phyloP scores from a whole-genome alignment of 2,797 vertebrate genomes.

The Harpagifer antarcticus region DNA sequence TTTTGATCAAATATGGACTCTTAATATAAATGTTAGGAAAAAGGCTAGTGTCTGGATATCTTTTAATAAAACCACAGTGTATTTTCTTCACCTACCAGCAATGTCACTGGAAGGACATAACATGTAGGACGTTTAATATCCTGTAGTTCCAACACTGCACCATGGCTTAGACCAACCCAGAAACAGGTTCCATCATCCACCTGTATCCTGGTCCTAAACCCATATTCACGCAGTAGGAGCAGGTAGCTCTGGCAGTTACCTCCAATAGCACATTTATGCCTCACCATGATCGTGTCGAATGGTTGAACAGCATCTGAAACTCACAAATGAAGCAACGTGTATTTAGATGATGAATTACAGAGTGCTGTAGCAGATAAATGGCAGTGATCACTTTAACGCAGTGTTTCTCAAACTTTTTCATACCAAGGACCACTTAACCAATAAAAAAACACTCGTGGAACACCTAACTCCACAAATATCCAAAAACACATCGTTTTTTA shows the following conservation, averaged over 20 bases:
- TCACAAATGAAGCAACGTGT: not conserved
- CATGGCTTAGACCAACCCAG: not conserved
- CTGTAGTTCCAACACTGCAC: too few species aligned
- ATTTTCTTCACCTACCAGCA: not conserved
- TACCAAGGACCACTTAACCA: too few species aligned
- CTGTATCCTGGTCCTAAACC: not conserved
- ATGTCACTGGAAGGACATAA: not conserved
- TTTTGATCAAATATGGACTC: not conserved
- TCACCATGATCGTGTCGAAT: too few species aligned
- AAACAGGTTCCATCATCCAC: not conserved
- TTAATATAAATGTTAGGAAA: not conserved
- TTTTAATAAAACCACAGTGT: not conserved
- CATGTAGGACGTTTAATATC: not conserved
- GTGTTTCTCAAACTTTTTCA: too few species aligned
- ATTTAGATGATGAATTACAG: slow-evolving; percentile 10
- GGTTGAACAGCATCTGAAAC: too few species aligned
- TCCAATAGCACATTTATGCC: too few species aligned
- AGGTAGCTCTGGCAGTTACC: too few species aligned
- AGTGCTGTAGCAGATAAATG: not conserved
- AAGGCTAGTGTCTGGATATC: not conserved
- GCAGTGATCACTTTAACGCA: slow-evolving; percentile 5
- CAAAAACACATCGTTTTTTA: too few species aligned
- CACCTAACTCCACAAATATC: too few species aligned
- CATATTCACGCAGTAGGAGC: too few species aligned
- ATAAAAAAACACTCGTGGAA: too few species aligned